A percentile compares a stretch with the other conserved stretches of the same genome.
phyloP scores from a whole-genome alignment of 2,113 vertebrate genomes.

The Brachirus orientalis region DNA sequence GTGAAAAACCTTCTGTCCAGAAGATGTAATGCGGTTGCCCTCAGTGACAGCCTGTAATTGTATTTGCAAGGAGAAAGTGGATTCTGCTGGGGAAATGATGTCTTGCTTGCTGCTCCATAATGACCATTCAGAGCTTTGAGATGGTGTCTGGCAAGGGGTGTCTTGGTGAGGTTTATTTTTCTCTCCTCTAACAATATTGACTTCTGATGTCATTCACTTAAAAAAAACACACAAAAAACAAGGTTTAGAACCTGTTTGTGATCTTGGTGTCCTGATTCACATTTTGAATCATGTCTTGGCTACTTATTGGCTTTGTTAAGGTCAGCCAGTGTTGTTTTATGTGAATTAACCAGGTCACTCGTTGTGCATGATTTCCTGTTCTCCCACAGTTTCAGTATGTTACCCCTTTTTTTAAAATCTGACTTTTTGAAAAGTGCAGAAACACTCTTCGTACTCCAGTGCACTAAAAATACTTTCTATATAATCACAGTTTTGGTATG shows the following conservation, averaged over 20 bases:
- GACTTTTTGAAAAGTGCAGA: not conserved
- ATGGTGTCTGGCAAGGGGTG: constrained; percentile 48
- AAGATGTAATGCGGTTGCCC: constrained; percentile 39
- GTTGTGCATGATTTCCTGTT: not conserved
- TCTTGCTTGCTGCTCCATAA: constrained; percentile 51
- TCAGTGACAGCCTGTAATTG: constrained; percentile 56
- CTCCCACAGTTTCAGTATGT: not conserved
- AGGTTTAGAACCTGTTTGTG: constrained; percentile 6
- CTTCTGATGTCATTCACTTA: constrained; percentile 22
- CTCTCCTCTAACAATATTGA: constrained; percentile 16
- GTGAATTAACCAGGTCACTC: not conserved
- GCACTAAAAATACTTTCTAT: not conserved
- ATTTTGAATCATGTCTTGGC: not conserved
- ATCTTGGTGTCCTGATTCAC: not conserved
- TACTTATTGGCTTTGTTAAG: not conserved
- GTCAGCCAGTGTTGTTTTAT: not conserved
- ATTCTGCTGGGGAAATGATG: constrained; percentile 76
- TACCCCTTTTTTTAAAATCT: not conserved
- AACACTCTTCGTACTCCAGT: not conserved
- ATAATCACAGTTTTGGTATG: not conserved
- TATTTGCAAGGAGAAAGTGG: constrained; percentile 66
- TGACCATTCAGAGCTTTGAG: constrained; percentile 43
- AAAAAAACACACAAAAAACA: too few species aligned
- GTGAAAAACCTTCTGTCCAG: constrained; percentile 14
- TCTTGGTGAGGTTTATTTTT: not conserved